Evolutionary conservation across 1,140 invertebrate genomes (phyloP), one percentile per base, ranked within the genome.

Genomic region (Drosophila ercepeae): DNA sequence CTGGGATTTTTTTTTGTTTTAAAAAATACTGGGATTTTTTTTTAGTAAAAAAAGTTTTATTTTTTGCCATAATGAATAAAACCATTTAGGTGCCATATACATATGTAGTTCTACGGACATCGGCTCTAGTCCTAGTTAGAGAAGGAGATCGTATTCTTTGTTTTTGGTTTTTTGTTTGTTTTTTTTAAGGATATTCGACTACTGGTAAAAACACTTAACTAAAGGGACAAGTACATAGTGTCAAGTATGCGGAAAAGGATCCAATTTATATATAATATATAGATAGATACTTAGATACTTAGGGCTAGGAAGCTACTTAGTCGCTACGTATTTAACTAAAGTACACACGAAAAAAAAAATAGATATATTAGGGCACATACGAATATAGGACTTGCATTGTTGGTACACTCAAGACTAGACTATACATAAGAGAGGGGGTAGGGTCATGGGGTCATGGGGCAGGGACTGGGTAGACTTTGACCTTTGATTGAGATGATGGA

Each of bases 351-450:
- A 50, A 71, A 70, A 59, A 71, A 65, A 70, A 68, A 25, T 46
- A 19, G 9, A 32, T 32, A 32, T 32, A 32, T 32, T 39, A 39
- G 36, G 36, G 36, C 36, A 39, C 36, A 39, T 39, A 39, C 36
- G 36, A 39, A 39, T 39, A 39, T 39, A 39, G 36, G 36, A 39
- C 36, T 19, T 50, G 34, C 19, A 23, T 83, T 82, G 69, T 83
- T 82, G 69, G 61, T 86, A 76, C 81, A 73, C 78, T 78, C 65
- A 75, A 79, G 79, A 84, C 71, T 84, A 84, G 75, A 86, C 76
- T 86, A 81, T 88, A 86, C 67, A 84, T 53, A 34, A 16, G n/a
- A 11, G 25, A 29, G 29, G 19, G 34, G 41, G 9, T 4, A n/a
- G n/a, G 3, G n/a, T n/a, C n/a, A n/a, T 4, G 11, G 29, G 29